Evolutionary conservation across 1,140 invertebrate genomes (phyloP), one percentile per base, ranked within the genome.

Genomic region (Notospermus geniculatus): DNA sequence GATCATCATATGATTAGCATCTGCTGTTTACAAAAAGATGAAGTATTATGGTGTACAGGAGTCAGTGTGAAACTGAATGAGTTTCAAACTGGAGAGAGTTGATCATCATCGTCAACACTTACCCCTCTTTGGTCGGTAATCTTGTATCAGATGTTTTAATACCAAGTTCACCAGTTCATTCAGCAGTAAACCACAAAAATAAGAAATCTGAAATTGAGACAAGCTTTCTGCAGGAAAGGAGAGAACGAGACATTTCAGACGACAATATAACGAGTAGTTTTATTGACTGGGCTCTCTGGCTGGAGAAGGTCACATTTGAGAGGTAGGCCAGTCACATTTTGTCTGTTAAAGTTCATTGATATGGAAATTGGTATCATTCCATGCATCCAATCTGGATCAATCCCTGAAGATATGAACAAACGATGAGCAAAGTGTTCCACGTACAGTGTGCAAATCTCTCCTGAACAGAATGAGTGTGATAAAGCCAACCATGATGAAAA

Each of bases 401-500:
- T n/a, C n/a, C n/a, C n/a, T n/a, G n/a, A n/a, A n/a, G n/a, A n/a
- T 36, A 15, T 36, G 7, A 36, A 11, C 22, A 36, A 17, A 53
- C 7, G 11, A 9, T 27, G 15, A 36, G 30, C 15, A 36, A 17
- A 17, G 13, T 27, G 22, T 36, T 11, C 25, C 11, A 84, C 86
- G 87, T 85, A 95, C 92, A 43, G 92, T 95, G 75, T 95, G 92
- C 62, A 95, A 82, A 85, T 96, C 93, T 82, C 92, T 85, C 78
- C 92, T 86, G 82, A 95, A 94, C 59, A 93, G 77, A 69, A 95
- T 92, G 46, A 95, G 83, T 36, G 92, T 88, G 59, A 91, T 73
- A 83, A 95, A 93, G 60, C 90, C 89, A 69, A 89, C 85, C 43
- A 90, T 83, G 68, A 94, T 88, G 65, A 87, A 90, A 82, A 94